Evolutionary conservation across 2,888 invertebrate species (phyloP), one percentile per base, ranked within the genome.

Genomic region (Latrodectus hesperus): DNA sequence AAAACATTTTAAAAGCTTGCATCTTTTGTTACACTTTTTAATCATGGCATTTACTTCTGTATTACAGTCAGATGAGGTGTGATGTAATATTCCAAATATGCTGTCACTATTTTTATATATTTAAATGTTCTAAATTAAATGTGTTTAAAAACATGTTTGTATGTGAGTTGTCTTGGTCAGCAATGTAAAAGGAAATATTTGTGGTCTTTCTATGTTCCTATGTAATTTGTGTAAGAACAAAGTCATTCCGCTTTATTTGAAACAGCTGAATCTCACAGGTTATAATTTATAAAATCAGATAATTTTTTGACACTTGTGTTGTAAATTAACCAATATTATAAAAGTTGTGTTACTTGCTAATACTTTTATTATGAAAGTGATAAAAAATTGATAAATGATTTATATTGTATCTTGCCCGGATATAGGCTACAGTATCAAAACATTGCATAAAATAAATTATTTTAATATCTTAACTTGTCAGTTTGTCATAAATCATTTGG

Each of bases 91-190:
- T 74, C n/a, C 67, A 83, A 53, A 83, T 88, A 74, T 67, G 53
- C 73, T 82, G 72, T 87, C 80, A 77, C 87, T 88, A 88, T 88
- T 88, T 88, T 88, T 88, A 64, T 84, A 83, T 87, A 87, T 86
- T 80, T 85, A 74, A 79, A 74, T 85, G 74, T 85, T 74, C n/a
- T 60, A 60, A 60, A 60, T 60, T 60, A 60, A 16, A 55, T 38
- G 16, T 55, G 16, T 14, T 14, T 55, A 60, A 60, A 60, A 60
- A 60, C 12, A 60, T 60, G 60, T 60, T 38, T 38, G 38, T 38
- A 38, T 6, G 38, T 38, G 38, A 6, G 6, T 38, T 38, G 38
- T 38, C 38, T 38, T 6, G 38, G 38, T 38, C 38, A 38, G 38
- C 6, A 38, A 4, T 38, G 38, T 38, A 38, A 38, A 38, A 38